phyloP scores from a whole-genome alignment of 2,113 vertebrate species.

The Raja brachyura region DNA sequence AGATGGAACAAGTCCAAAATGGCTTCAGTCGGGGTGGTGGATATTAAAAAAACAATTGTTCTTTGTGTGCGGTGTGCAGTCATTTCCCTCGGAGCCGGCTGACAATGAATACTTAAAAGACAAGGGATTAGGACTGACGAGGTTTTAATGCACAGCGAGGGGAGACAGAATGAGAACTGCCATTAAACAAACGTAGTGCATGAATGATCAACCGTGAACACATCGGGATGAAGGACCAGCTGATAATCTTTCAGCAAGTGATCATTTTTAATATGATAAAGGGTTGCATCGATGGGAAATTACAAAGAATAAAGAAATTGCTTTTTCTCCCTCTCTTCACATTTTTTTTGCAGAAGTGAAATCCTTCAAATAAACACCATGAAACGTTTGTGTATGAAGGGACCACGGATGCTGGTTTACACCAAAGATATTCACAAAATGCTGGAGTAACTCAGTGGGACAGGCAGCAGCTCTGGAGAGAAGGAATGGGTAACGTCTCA shows the following conservation, averaged over 20 bases:
- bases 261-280: not conserved
- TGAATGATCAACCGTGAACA: not conserved
- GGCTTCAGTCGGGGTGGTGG: not conserved
- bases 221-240: not conserved
- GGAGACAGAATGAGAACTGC: not conserved
- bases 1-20: slow-evolving; percentile 6
- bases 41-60: not conserved
- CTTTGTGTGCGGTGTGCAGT: not conserved
- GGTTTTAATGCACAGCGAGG: not conserved
- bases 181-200: not conserved
- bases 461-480: no score
- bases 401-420: no score
- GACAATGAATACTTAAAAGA: slow-evolving; percentile 34
- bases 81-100: not conserved
- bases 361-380: not conserved
- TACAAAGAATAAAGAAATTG: not conserved
- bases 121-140: not conserved
- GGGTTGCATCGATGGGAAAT: not conserved
- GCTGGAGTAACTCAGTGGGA: no score
- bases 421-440: no score
- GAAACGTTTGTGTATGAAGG: no score
- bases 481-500: no score
- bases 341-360: not conserved
- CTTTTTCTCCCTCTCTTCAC: no score
- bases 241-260: not conserved